Percentiles rank a stretch among this genome's conserved stretches.
Evolutionary conservation across 2,797 vertebrate species (phyloP).

Genomic region (Podarcis siculus): DNA sequence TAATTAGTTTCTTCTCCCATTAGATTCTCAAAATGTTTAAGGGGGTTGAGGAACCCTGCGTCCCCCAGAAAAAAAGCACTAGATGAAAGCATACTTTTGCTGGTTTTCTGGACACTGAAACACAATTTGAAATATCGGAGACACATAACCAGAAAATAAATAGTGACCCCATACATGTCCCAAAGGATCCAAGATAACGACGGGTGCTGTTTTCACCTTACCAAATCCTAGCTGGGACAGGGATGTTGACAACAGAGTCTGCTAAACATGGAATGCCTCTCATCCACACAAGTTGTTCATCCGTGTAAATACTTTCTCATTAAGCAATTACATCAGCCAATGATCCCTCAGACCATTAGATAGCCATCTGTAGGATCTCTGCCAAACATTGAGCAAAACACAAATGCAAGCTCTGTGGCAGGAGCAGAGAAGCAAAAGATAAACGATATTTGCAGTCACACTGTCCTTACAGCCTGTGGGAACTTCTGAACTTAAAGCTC

Average conservation of each 20-base stretch:
- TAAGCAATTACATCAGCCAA: slow-evolving; percentile 7
- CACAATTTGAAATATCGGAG: background rate
- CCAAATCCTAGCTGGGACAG: background rate
- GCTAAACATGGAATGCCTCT: background rate
- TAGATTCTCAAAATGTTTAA: too few relatives aligned
- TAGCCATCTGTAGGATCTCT: background rate
- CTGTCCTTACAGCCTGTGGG: background rate
- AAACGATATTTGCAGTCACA: background rate
- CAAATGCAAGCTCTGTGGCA: background rate
- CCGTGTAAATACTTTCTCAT: background rate
- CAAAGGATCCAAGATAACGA: background rate
- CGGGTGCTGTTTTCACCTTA: background rate
- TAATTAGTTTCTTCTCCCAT: background rate
- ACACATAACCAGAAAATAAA: background rate
- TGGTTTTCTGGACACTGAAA: background rate
- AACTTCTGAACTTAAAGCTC: background rate
- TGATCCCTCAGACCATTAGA: background rate
- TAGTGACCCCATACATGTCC: background rate
- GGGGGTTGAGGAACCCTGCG: too few relatives aligned
- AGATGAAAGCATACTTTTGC: too few relatives aligned
- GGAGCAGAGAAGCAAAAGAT: background rate
- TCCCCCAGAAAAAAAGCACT: too few relatives aligned
- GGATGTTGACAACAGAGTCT: background rate
- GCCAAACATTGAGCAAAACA: background rate
- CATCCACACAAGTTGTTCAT: background rate